These are phyloP conservation scores for Toxotes chatareus DNA, from an alignment of 2,113 vertebrate genomes.

Conservation along the genomic window DNA sequence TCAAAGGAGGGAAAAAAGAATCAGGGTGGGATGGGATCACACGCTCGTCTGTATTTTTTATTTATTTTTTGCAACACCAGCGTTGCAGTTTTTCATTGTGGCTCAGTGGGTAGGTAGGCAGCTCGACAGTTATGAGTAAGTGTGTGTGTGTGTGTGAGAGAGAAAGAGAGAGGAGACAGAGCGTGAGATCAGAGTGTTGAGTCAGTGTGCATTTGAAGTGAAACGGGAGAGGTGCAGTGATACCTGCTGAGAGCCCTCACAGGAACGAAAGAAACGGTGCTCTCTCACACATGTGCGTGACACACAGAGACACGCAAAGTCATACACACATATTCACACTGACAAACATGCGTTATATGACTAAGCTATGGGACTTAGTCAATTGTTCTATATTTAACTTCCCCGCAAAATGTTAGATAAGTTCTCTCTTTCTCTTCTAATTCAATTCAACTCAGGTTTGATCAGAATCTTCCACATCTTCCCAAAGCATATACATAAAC, in stretches of 20 bases:
- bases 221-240: constrained; percentile 42
- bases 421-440: neutral
- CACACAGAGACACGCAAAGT: neutral
- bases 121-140: constrained; percentile 26
- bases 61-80: constrained; percentile 4
- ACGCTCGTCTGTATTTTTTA: neutral
- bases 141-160: constrained; percentile 12
- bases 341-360: neutral
- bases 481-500: neutral
- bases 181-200: constrained; percentile 4
- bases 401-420: neutral
- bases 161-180: neutral
- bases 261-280: constrained; percentile 20
- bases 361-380: neutral
- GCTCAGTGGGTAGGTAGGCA: constrained; percentile 34
- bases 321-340: neutral
- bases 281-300: constrained; percentile 8
- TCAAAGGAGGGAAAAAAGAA: constrained; percentile 30
- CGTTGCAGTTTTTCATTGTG: constrained; percentile 33
- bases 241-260: constrained; percentile 44
- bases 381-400: neutral
- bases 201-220: constrained; percentile 46
- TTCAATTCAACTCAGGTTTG: neutral
- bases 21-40: neutral
- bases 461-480: neutral